Conservation (phyloP, 23 tunicate genomes). For the Trididemnum nubilum region DNA sequence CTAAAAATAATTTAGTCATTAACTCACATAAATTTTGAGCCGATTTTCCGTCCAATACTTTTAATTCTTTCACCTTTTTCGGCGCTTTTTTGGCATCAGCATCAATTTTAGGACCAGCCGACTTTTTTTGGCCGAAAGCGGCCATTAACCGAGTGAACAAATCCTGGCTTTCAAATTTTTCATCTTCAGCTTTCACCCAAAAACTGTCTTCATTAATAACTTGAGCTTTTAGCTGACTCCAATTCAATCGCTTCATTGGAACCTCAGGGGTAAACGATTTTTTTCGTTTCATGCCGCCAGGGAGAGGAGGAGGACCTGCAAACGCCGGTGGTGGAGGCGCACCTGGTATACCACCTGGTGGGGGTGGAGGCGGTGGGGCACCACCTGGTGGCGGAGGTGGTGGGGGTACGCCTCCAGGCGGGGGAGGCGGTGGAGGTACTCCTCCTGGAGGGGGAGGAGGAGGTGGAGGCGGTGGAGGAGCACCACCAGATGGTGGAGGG, state of each 20-base stretch:
- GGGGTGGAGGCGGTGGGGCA: slow-evolving; percentile 33
- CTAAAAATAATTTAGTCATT: no score
- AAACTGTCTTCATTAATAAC: slow-evolving; percentile 55
- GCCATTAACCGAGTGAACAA: slow-evolving; percentile 76
- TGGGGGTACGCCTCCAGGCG: no score
- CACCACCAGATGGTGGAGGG: slow-evolving; percentile 35
- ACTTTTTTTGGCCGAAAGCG: slow-evolving; percentile 90
- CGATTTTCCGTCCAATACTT: slow-evolving; percentile 74
- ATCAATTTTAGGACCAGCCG: slow-evolving; percentile 29
- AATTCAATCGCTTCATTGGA: slow-evolving; percentile 68
- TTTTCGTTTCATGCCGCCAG: slow-evolving; percentile 72
- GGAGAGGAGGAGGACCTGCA: slow-evolving; percentile 49
- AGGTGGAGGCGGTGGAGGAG: slow-evolving; percentile 30
- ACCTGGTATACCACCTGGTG: no score
- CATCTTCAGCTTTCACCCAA: slow-evolving; percentile 76
- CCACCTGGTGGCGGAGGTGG: slow-evolving; percentile 10
- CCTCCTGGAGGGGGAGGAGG: slow-evolving; percentile 58
- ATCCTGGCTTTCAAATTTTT: slow-evolving; percentile 70
- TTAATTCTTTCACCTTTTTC: slow-evolving; percentile 86
- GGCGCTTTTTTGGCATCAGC: slow-evolving; percentile 75
- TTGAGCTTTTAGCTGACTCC: slow-evolving; percentile 49
- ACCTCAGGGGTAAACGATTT: slow-evolving; percentile 85
- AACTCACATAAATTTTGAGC: slow-evolving; percentile 95
- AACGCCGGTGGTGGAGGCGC: slow-evolving; percentile 37
- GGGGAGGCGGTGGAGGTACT: slow-evolving; percentile 44